Conservation (phyloP, 2,113 vertebrate species). For the Syngnathus scovelli region DNA sequence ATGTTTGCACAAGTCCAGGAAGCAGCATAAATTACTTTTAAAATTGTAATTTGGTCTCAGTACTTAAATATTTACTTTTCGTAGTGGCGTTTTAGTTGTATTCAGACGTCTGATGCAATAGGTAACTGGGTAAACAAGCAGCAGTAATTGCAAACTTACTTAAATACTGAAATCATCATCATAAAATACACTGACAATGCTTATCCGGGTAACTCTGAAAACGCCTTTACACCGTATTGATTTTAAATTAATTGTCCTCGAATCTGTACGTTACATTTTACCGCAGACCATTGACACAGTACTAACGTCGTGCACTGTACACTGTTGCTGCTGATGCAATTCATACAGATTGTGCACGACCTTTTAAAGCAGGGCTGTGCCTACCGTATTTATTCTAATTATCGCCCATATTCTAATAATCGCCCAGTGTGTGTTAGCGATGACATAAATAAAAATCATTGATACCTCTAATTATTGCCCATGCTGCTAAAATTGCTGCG, state of each 20-base stretch:
- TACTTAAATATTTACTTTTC: too few relatives aligned
- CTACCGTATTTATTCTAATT: neutral
- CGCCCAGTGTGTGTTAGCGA: too few relatives aligned
- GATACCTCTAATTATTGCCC: too few relatives aligned
- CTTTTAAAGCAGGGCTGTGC: neutral
- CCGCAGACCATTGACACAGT: neutral
- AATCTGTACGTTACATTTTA: too few relatives aligned
- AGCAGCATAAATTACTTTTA: too few relatives aligned
- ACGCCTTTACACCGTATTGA: too few relatives aligned
- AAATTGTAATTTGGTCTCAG: too few relatives aligned
- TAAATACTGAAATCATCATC: neutral
- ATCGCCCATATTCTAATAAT: too few relatives aligned
- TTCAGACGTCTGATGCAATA: conserved; percentile 25
- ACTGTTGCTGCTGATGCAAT: neutral
- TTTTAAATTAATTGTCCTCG: too few relatives aligned
- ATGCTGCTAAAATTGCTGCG: too few relatives aligned
- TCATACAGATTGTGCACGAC: neutral
- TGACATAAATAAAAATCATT: too few relatives aligned
- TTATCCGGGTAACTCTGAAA: neutral
- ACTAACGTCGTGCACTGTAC: neutral
- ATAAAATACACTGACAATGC: neutral
- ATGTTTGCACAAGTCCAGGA: neutral
- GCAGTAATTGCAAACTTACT: neutral
- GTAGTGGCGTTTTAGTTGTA: neutral
- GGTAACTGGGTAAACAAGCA: neutral